A percentile compares a stretch with the other conserved stretches of the same genome.
Evolutionary conservation across 2,888 invertebrate genomes (phyloP).

Genomic region (Heteromyza rotundicornis): DNA sequence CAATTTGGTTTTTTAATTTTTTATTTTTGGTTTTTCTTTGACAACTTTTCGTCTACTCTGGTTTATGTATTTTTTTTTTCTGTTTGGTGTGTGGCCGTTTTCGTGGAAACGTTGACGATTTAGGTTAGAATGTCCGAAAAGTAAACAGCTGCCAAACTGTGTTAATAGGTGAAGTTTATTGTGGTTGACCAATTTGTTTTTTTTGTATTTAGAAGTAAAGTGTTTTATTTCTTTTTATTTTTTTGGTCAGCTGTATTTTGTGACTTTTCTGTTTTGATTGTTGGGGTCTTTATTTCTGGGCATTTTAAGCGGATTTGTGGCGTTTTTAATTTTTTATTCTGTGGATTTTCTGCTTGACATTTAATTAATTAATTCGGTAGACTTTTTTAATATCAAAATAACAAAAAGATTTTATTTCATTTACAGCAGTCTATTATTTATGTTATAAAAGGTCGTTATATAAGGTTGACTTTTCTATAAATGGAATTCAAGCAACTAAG

Average conservation of each 20-base stretch:
- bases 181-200: conserved; percentile 22
- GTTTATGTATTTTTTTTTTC: not conserved
- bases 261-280: not conserved
- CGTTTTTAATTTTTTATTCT: not conserved
- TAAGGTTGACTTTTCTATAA: too few relatives aligned
- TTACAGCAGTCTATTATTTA: too few relatives aligned
- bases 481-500: too few relatives aligned
- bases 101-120: conserved; percentile 21
- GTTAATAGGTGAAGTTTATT: conserved; percentile 49
- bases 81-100: not conserved
- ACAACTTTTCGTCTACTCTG: not conserved
- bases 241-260: not conserved
- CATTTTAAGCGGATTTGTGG: not conserved
- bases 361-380: too few relatives aligned
- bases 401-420: too few relatives aligned
- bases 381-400: too few relatives aligned
- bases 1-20: not conserved
- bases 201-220: too few relatives aligned
- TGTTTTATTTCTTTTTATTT: conserved; percentile 6
- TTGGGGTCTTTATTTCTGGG: not conserved
- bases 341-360: too few relatives aligned
- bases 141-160: conserved; percentile 35
- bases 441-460: too few relatives aligned
- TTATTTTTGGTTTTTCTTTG: not conserved
- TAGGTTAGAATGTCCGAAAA: conserved; percentile 36